phyloP scores from a whole-genome alignment of 2,888 invertebrate genomes.

The Gibbula magus region DNA sequence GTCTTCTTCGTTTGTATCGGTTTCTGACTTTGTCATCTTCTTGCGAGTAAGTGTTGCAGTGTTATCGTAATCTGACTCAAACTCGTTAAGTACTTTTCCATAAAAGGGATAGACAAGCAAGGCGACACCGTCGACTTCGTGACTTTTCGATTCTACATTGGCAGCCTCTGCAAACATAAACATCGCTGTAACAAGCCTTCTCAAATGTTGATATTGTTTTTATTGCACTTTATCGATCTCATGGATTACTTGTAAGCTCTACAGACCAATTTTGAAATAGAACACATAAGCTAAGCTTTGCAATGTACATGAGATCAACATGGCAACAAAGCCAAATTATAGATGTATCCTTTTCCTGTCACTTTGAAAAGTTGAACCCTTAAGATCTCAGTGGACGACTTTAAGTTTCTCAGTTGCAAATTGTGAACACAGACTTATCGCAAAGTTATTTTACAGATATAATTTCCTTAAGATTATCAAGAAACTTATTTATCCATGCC shows the following conservation, averaged over 20 bases:
- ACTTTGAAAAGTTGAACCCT: too few species aligned
- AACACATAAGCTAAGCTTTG: neutral
- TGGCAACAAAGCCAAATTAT: too few species aligned
- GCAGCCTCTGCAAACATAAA: neutral
- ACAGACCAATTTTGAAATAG: neutral
- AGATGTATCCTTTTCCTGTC: too few species aligned
- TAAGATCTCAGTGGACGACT: too few species aligned
- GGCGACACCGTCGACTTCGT: neutral
- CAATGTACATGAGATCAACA: neutral
- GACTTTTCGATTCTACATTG: neutral
- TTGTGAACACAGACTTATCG: too few species aligned
- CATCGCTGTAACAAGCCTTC: neutral
- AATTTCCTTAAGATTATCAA: too few species aligned
- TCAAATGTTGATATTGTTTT: neutral
- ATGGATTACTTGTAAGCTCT: too few species aligned
- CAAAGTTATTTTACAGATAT: too few species aligned
- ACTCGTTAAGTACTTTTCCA: neutral
- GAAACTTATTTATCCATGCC: neutral
- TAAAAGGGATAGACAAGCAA: neutral
- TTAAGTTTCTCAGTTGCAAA: too few species aligned
- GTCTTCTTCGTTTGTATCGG: too few species aligned
- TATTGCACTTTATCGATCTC: neutral
- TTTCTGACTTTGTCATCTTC: too few species aligned
- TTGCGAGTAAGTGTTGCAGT: too few species aligned
- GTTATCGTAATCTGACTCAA: neutral